Evolutionary conservation across 2,113 vertebrate species (phyloP).

Genomic region (Cephalopterus ornatus): DNA sequence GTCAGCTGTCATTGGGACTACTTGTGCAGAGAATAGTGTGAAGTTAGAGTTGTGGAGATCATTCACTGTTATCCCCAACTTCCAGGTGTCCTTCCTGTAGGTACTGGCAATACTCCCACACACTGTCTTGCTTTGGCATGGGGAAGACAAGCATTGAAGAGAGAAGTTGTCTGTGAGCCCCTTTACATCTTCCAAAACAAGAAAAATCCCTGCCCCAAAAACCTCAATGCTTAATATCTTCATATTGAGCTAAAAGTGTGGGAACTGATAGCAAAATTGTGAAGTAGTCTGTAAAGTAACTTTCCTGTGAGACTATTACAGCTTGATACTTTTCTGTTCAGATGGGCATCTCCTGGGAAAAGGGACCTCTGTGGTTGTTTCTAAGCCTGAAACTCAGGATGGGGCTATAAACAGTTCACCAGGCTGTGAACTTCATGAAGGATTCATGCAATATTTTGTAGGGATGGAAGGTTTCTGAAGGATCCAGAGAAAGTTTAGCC

Average conservation of each 20-base stretch:
- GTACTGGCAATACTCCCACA: not conserved
- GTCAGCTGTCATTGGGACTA: not conserved
- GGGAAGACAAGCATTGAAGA: accelerated
- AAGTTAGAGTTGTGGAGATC: not conserved
- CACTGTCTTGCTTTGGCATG: not conserved
- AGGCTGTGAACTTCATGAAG: not conserved
- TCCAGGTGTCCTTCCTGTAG: not conserved
- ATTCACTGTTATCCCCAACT: not conserved
- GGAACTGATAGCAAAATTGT: not conserved
- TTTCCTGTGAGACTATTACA: not conserved
- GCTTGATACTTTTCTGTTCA: not conserved
- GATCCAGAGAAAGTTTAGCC: not conserved
- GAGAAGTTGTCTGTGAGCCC: not conserved
- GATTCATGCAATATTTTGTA: not conserved
- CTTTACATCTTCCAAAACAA: not conserved
- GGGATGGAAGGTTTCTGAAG: not conserved
- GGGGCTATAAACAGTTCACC: not conserved
- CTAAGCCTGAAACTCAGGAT: not conserved
- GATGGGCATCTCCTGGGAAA: not conserved
- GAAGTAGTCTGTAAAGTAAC: not conserved
- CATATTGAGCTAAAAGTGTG: not conserved
- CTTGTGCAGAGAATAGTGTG: not conserved
- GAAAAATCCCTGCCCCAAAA: not conserved
- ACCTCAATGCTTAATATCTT: not conserved
- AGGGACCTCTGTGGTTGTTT: not conserved